Conservation (phyloP, 2,797 vertebrate genomes). For the Oreochromis grahami region DNA sequence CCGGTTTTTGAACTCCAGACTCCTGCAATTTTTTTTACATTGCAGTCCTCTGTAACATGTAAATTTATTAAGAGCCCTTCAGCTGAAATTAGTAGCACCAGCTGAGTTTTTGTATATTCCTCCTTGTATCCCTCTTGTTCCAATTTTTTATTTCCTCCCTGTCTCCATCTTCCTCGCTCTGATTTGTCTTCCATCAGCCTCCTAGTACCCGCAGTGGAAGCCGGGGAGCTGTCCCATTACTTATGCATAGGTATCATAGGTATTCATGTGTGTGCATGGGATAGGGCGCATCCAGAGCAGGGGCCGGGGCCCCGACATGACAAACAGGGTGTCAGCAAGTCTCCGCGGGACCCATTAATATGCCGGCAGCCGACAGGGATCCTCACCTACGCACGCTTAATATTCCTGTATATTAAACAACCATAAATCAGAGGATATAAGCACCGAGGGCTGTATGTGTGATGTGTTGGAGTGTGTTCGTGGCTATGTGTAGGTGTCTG, state of each 20-base stretch:
- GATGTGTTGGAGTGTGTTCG: not conserved
- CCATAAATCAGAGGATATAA: slow-evolving; percentile 80
- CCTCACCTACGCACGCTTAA: slow-evolving; percentile 74
- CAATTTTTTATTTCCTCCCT: slow-evolving; percentile 51
- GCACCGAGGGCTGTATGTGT: slow-evolving; percentile 34
- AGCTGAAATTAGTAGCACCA: slow-evolving; percentile 20
- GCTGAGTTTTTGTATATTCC: slow-evolving; percentile 32
- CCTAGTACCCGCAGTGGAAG: slow-evolving; percentile 35
- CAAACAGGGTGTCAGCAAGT: slow-evolving; percentile 80
- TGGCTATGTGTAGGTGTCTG: not conserved
- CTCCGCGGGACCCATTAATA: slow-evolving; percentile 77
- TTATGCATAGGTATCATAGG: slow-evolving; percentile 86
- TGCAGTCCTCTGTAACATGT: not conserved
- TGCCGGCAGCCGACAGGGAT: slow-evolving; percentile 72
- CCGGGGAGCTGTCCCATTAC: slow-evolving; percentile 73
- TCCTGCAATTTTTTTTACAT: not conserved
- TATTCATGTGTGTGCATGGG: slow-evolving; percentile 81
- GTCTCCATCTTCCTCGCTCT: slow-evolving; percentile 50
- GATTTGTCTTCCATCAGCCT: slow-evolving; percentile 68
- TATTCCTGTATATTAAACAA: slow-evolving; percentile 85
- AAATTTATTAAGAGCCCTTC: not conserved
- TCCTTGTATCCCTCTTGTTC: slow-evolving; percentile 15
- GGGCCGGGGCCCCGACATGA: slow-evolving; percentile 74
- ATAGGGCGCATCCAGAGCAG: slow-evolving; percentile 65
- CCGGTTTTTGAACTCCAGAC: not conserved